Base-by-base conservation (phyloP, 2,797 vertebrate species). In the Danio choprae region DNA sequence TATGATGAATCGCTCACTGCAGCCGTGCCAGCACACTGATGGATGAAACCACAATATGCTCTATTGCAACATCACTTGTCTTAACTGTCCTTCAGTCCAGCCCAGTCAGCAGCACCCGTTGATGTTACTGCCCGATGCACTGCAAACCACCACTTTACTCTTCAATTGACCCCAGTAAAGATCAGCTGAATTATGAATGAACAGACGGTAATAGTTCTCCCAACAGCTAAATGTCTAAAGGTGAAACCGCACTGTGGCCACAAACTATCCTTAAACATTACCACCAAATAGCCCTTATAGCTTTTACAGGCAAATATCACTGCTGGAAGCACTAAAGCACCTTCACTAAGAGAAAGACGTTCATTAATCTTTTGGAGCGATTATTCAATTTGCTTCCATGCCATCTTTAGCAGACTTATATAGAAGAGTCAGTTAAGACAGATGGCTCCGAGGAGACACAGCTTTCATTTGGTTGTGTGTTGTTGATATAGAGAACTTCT, bases 141-240 rank as follows among this genome's bases (percentile, higher is more conserved):
- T 74, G 76, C 82, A 51, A 78, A 81, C 82, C 78, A 73, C 84
- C 68, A 79, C 87, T 86, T 83, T 88, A 91, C 87, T 85, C 87
- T 91, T 89, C 90, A 93, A 91, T 91, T 90, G 88, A 90, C 91
- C 86, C 91, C 90, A 91, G 93, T 94, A 94, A 95, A 94, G 91
- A 93, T 89, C 90, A 87, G 86, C 85, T 95, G 90, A 94, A 95
- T 95, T 91, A 95, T 95, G 40, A 73, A 80, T 94, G 87, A 95
- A 91, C 87, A 90, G 87, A 70, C 89, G 89, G 92, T 92, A 89
- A 92, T 93, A 92, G 91, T 91, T 71, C 87, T 89, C 79, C 63
- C 72, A 92, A 92, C 91, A 93, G 93, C 91, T 87, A 91, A 92
- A 89, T 86, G 87, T 90, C 89, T 88, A 88, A 89, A 90, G 93